Base-by-base conservation (phyloP, 2,888 invertebrate species). In the Spatulosminthurus flaviceps region DNA sequence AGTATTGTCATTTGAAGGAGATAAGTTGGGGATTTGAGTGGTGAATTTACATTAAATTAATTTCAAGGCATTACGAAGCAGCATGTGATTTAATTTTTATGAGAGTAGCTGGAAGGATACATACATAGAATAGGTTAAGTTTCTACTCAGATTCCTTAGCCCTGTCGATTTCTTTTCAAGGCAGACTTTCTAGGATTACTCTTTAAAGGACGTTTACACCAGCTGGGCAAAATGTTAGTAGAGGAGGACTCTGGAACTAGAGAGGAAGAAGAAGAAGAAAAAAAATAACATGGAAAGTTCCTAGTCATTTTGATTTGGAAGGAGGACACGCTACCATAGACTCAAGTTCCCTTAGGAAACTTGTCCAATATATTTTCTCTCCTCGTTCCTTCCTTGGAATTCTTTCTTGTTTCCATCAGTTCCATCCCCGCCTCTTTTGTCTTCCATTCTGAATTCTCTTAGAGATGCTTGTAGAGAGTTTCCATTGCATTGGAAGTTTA, bases 291-390 rank as follows among this genome's bases (percentile, higher is more conserved):
- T 2, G 24, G 41, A 67, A 72, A 72, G 72, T 72, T 72, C 41
- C 61, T 19, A 73, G 73, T 60, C 60, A 73, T 60, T 72, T 73
- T 73, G 60, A 51, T 73, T 73, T 73, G 51, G 51, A 51, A 51
- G 51, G 51, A 51, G 51, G 51, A 51, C 51, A 51, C 51, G 51
- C 51, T 51, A 11, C 51, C 51, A 13, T 19, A 51, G 9, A 51
- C 51, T 51, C 67, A 67, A 22, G 67, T 67, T 67, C 67, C 13
- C 28, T 19, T 24, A 29, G 67, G 24, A 51, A 51, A 51, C 51
- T 51, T 51, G 60, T 73, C 73, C 73, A 73, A 51, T 60, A 60
- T 60, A 73, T 73, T 73, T 73, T 73, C 73, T 43, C n/a, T n/a
- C 51, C n/a, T 60, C 4, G 22, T 29, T 60, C 73, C 73, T 72